These are phyloP conservation scores for Crocuta crocuta DNA, from an alignment of 2,113 vertebrate genomes.

Conservation along the genomic window DNA sequence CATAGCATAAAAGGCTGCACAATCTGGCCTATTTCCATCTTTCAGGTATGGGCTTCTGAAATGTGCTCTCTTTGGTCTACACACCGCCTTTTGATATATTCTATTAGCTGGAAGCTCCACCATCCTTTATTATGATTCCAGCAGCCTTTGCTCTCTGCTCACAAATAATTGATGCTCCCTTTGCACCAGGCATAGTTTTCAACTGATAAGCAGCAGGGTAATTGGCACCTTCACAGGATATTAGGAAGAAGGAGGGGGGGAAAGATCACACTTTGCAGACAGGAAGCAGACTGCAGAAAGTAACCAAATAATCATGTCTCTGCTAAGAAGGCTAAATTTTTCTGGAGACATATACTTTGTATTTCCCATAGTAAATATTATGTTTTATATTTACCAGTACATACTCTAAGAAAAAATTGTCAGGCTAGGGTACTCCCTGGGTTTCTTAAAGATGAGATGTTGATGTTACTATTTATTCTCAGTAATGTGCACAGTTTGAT, in stretches of 20 bases:
- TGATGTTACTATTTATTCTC: constrained; percentile 15
- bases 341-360: constrained; percentile 63
- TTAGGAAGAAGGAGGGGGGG: constrained; percentile 71
- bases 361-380: constrained; percentile 73
- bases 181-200: constrained; percentile 87
- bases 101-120: constrained; percentile 84
- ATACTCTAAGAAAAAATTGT: not conserved
- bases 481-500: not conserved
- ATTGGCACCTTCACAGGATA: constrained; percentile 86
- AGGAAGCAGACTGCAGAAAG: constrained; percentile 80
- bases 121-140: constrained; percentile 86
- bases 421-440: not conserved
- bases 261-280: constrained; percentile 79
- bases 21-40: constrained; percentile 82
- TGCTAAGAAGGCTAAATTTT: constrained; percentile 67
- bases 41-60: constrained; percentile 82
- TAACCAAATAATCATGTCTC: constrained; percentile 78
- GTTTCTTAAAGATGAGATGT: constrained; percentile 38
- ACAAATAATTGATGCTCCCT: constrained; percentile 90
- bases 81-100: constrained; percentile 83
- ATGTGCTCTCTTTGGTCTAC: constrained; percentile 83
- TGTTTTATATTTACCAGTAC: constrained; percentile 61
- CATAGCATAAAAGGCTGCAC: constrained; percentile 65
- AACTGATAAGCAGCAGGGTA: constrained; percentile 87
- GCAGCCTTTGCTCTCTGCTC: constrained; percentile 85